Evolutionary conservation across 2,797 vertebrate genomes (phyloP).

Genomic region (Hyperoplus immaculatus): DNA sequence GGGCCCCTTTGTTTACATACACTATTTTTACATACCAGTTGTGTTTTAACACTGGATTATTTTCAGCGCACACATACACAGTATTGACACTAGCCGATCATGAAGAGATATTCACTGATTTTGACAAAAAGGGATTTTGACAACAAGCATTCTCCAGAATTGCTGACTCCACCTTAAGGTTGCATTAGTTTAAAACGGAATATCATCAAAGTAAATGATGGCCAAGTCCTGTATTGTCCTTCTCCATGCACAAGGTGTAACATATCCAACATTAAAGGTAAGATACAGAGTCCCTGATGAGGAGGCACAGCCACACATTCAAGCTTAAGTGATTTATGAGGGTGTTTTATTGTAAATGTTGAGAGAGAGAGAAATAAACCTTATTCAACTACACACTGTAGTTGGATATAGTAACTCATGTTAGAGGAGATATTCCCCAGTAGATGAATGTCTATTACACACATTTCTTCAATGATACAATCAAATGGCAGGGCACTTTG

Average conservation of each 20-base stretch:
- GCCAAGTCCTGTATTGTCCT: neutral
- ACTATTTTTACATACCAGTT: too few relatives aligned
- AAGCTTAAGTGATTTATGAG: neutral
- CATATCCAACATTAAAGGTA: neutral
- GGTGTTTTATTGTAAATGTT: neutral
- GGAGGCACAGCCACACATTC: neutral
- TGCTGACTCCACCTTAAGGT: neutral
- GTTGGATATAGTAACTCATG: neutral
- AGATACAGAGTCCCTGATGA: neutral
- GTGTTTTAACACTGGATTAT: too few relatives aligned
- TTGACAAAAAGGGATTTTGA: too few relatives aligned
- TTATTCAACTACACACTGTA: neutral
- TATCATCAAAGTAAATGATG: neutral
- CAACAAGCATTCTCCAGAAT: too few relatives aligned
- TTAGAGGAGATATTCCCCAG: too few relatives aligned
- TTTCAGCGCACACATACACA: too few relatives aligned
- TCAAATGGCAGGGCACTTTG: neutral
- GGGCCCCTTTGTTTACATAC: too few relatives aligned
- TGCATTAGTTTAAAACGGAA: neutral
- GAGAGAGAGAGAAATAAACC: neutral
- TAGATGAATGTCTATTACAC: neutral
- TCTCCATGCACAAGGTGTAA: neutral
- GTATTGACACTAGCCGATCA: too few relatives aligned
- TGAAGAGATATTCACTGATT: too few relatives aligned
- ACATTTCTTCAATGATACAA: neutral